phyloP scores from a whole-genome alignment of 2,888 invertebrate species.

The Alcis repandata region DNA sequence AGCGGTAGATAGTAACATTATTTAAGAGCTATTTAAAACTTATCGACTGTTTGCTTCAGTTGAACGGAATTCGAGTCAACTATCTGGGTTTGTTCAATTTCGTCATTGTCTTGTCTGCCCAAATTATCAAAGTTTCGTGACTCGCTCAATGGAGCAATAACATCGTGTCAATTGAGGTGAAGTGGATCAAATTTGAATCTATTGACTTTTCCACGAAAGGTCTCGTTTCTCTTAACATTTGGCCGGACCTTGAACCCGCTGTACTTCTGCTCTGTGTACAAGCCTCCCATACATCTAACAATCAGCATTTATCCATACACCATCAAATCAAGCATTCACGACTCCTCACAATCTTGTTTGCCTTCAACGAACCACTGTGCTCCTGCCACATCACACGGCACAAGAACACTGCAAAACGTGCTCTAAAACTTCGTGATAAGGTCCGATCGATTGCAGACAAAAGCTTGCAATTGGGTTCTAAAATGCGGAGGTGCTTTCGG shows the following conservation, averaged over 20 bases:
- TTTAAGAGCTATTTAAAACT: constrained; percentile 4
- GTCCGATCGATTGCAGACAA: constrained; percentile 59
- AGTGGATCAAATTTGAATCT: constrained; percentile 38
- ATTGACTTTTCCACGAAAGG: constrained; percentile 33
- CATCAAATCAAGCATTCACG: constrained; percentile 76
- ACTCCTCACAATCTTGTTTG: constrained; percentile 78
- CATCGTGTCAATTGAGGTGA: constrained; percentile 37
- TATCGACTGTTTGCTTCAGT: background rate
- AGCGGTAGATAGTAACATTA: constrained; percentile 7
- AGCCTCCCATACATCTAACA: constrained; percentile 53
- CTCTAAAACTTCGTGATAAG: constrained; percentile 63
- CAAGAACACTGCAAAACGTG: constrained; percentile 60
- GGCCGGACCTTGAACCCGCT: constrained; percentile 35
- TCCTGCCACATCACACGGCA: constrained; percentile 49
- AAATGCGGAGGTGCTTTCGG: constrained; percentile 81
- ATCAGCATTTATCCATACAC: constrained; percentile 64
- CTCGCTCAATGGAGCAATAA: constrained; percentile 32
- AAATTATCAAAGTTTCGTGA: constrained; percentile 19
- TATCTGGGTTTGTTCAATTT: constrained; percentile 6
- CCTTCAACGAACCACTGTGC: constrained; percentile 75
- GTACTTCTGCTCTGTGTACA: constrained; percentile 37
- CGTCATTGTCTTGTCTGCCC: constrained; percentile 6
- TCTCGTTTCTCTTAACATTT: constrained; percentile 26
- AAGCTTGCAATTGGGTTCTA: constrained; percentile 72
- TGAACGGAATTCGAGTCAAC: background rate